These are phyloP conservation scores for Dendrocincla tyrannina DNA, from an alignment of 2,797 vertebrate species.

Conservation along the genomic window DNA sequence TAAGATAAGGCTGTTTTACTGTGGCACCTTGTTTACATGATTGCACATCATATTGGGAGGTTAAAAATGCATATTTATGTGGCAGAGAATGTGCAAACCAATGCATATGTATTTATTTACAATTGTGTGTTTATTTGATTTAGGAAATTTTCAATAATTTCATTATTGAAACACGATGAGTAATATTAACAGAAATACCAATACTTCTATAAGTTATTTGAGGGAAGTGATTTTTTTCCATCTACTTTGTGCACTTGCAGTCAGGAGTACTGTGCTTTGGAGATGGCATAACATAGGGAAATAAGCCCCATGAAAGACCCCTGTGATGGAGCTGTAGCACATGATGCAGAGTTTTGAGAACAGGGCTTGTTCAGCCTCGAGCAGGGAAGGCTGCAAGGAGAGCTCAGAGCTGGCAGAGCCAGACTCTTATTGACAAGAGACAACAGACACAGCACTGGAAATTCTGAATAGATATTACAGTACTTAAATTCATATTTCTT, in stretches of 20 bases:
- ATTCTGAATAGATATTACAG: not conserved
- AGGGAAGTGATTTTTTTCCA: not conserved
- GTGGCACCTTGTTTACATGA: not conserved
- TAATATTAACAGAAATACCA: not conserved
- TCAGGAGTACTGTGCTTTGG: not conserved
- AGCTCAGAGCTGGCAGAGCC: not conserved
- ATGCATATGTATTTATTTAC: not conserved
- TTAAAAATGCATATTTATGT: not conserved
- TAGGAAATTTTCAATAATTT: not conserved
- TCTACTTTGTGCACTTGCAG: accelerated
- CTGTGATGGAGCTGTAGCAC: not conserved
- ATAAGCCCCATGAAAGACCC: too few relatives aligned
- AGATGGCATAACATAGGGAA: accelerated
- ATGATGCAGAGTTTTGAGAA: accelerated
- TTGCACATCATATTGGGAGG: not conserved
- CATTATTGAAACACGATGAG: not conserved
- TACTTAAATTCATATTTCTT: not conserved
- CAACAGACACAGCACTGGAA: not conserved
- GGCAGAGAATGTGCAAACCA: not conserved
- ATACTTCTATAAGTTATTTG: not conserved
- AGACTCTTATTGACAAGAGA: not conserved
- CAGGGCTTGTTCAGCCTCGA: not conserved
- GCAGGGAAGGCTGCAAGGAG: not conserved
- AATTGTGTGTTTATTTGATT: not conserved
- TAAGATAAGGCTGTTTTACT: not conserved